Conservation (phyloP, 2,797 vertebrate species). For the Mus minutoides region DNA sequence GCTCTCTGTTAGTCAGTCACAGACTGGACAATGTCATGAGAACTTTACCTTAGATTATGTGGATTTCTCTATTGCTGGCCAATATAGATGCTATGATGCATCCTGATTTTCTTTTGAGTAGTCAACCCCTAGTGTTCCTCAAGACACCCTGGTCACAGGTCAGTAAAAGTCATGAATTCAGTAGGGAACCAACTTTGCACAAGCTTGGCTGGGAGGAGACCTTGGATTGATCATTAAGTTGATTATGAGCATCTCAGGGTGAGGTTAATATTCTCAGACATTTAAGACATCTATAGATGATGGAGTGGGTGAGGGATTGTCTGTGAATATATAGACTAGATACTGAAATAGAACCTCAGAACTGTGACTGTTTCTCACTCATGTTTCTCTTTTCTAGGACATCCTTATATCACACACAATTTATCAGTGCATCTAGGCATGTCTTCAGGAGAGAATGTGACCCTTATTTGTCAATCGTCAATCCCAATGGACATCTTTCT, state of each 20-base stretch:
- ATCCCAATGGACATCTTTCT: neutral
- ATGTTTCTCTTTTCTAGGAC: neutral
- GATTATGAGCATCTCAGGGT: neutral
- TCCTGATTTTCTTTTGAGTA: rapidly evolving
- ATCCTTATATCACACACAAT: rapidly evolving
- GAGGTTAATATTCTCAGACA: too few relatives aligned
- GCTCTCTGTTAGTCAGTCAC: too few relatives aligned
- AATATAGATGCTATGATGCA: neutral
- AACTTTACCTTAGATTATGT: too few relatives aligned
- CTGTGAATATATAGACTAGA: neutral
- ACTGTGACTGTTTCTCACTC: neutral
- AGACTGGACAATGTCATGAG: too few relatives aligned
- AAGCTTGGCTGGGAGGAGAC: neutral
- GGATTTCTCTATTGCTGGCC: neutral
- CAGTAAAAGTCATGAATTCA: neutral
- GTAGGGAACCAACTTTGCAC: neutral
- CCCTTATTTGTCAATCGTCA: neutral
- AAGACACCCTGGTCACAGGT: neutral
- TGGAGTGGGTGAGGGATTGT: neutral
- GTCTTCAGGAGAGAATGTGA: neutral
- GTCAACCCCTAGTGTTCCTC: neutral
- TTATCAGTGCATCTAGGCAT: neutral
- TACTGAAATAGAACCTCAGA: neutral
- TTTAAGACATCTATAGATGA: too few relatives aligned
- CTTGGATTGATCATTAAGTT: neutral